phyloP scores from a whole-genome alignment of 2,888 invertebrate genomes.

The Arge pagana region DNA sequence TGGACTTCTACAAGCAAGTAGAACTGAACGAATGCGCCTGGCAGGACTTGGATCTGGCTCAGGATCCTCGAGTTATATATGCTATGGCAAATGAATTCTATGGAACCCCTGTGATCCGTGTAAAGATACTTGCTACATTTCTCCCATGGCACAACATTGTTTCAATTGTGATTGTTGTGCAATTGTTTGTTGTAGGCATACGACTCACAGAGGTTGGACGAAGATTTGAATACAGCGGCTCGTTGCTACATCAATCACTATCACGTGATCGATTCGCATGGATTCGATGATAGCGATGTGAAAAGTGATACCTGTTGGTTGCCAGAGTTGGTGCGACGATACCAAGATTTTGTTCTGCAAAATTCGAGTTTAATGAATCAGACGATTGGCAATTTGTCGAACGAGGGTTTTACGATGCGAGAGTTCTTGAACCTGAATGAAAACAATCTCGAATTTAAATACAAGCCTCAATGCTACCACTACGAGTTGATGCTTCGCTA shows the following conservation, averaged over 20 bases:
- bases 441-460: constrained; percentile 10
- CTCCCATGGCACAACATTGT: not conserved
- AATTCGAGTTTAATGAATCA: constrained; percentile 15
- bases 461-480: not conserved
- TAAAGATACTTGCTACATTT: constrained; percentile 28
- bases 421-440: constrained; percentile 4
- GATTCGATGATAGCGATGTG: constrained; percentile 6
- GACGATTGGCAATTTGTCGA: not conserved
- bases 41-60: constrained; percentile 50
- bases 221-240: constrained; percentile 37
- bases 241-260: constrained; percentile 41
- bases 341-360: constrained; percentile 37
- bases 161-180: not conserved
- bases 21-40: constrained; percentile 51
- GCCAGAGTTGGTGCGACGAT: constrained; percentile 42
- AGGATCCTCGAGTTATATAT: constrained; percentile 50
- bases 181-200: constrained; percentile 40
- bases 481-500: constrained; percentile 6
- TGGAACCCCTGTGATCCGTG: constrained; percentile 42
- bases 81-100: constrained; percentile 49
- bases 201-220: constrained; percentile 41
- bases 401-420: constrained; percentile 6
- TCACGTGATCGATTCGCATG: constrained; percentile 7
- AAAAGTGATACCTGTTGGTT: constrained; percentile 25
- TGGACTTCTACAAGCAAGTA: constrained; percentile 37